A percentile compares a stretch with the other conserved stretches of the same genome.
phyloP scores from a whole-genome alignment of 2,797 vertebrate genomes.

The Chelmon rostratus region DNA sequence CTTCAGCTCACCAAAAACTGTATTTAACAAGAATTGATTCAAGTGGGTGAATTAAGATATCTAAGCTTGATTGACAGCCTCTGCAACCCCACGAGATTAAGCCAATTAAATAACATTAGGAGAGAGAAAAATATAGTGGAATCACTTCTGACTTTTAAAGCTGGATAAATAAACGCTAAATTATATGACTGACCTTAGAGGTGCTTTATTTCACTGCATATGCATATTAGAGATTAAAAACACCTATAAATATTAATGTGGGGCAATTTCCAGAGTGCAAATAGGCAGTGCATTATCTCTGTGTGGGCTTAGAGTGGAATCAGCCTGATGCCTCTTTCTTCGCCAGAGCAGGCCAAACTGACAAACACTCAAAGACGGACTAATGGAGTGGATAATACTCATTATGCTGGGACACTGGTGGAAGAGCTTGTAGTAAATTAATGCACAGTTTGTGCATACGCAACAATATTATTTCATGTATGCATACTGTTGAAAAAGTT shows the following conservation, averaged over 20 bases:
- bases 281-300: conserved; percentile 84
- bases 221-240: conserved; percentile 85
- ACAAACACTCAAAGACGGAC: conserved; percentile 67
- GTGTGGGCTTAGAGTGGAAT: conserved; percentile 79
- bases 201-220: conserved; percentile 79
- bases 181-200: conserved; percentile 84
- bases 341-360: conserved; percentile 40
- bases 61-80: conserved; percentile 84
- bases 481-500: conserved; percentile 16
- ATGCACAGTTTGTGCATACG: conserved; percentile 44
- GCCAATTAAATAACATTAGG: conserved; percentile 81
- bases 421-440: conserved; percentile 50
- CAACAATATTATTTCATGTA: conserved; percentile 34
- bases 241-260: conserved; percentile 87
- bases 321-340: conserved; percentile 65
- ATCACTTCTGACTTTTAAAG: conserved; percentile 81
- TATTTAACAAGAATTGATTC: conserved; percentile 68
- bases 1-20: conserved; percentile 53
- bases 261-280: conserved; percentile 82
- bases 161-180: conserved; percentile 84
- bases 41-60: conserved; percentile 74
- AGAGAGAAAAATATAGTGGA: conserved; percentile 65
- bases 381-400: conserved; percentile 72
- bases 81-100: conserved; percentile 74
- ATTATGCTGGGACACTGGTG: conserved; percentile 53